Evolutionary conservation across 2,797 vertebrate genomes (phyloP).

Genomic region (Agapornis canus): DNA sequence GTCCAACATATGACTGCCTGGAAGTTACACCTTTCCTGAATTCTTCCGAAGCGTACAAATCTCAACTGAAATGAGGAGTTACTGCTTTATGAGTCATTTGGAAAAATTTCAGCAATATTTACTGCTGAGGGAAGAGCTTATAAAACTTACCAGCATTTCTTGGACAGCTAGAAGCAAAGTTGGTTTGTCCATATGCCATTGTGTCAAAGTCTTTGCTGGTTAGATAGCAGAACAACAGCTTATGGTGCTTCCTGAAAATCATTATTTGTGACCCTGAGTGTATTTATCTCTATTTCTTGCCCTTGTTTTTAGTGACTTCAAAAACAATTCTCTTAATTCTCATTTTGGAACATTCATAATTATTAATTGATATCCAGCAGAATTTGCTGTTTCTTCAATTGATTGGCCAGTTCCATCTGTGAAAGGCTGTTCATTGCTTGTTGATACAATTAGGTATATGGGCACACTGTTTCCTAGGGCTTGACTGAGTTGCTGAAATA

Average conservation of each 20-base stretch:
- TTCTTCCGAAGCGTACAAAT: background rate
- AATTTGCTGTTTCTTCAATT: background rate
- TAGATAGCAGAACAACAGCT: background rate
- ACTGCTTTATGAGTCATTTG: background rate
- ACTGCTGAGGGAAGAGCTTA: background rate
- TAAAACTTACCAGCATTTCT: background rate
- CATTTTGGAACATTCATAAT: background rate
- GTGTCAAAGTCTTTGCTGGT: background rate
- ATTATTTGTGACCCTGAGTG: background rate
- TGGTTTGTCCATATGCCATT: background rate
- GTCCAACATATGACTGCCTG: background rate
- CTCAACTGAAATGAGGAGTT: background rate
- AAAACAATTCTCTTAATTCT: background rate
- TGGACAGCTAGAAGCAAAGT: background rate
- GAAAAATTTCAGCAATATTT: background rate
- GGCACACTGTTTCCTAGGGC: background rate
- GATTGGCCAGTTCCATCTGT: background rate
- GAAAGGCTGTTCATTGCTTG: background rate
- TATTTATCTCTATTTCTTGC: background rate
- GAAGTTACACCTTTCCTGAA: background rate
- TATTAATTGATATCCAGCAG: background rate
- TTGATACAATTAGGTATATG: background rate
- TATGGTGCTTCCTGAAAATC: background rate
- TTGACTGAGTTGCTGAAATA: background rate
- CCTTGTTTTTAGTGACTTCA: background rate